Evolutionary conservation across 2,888 invertebrate genomes (phyloP).

Genomic region (Aspidiotus destructor): DNA sequence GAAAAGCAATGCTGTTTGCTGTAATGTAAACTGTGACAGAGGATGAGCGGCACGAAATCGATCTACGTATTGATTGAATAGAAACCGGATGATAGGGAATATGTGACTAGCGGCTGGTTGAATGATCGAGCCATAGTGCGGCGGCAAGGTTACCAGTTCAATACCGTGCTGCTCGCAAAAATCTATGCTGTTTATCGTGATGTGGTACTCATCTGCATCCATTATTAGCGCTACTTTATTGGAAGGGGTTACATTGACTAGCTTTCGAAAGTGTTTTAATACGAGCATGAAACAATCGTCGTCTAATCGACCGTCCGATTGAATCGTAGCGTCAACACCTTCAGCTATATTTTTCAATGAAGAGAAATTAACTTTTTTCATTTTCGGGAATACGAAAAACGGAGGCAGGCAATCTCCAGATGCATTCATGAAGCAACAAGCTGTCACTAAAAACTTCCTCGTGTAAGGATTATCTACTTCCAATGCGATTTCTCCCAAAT

Average conservation of each 20-base stretch:
- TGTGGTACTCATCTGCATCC: slow-evolving; percentile 3
- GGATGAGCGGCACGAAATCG: neutral
- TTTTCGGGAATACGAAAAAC: slow-evolving; percentile 41
- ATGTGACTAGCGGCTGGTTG: neutral
- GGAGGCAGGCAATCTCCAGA: slow-evolving; percentile 41
- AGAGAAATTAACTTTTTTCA: slow-evolving; percentile 33
- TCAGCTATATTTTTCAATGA: neutral
- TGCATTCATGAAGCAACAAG: slow-evolving; percentile 40
- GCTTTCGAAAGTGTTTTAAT: neutral
- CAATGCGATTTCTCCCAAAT: slow-evolving; percentile 9
- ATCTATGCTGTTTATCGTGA: slow-evolving; percentile 1
- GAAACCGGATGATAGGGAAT: neutral
- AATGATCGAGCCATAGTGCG: neutral
- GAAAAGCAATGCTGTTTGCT: neutral
- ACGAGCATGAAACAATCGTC: neutral
- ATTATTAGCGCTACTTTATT: slow-evolving; percentile 1
- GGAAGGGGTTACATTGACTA: too few species aligned
- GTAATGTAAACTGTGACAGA: neutral
- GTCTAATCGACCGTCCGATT: neutral
- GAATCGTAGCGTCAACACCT: neutral
- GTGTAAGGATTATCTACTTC: neutral
- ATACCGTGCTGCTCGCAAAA: slow-evolving; percentile 6
- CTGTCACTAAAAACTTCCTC: slow-evolving; percentile 39
- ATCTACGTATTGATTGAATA: neutral
- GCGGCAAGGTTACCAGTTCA: slow-evolving; percentile 1